Percentiles rank a stretch among this genome's conserved stretches.
Evolutionary conservation across 1,140 invertebrate species (phyloP).

Genomic region (Atopsyche davidsoni): DNA sequence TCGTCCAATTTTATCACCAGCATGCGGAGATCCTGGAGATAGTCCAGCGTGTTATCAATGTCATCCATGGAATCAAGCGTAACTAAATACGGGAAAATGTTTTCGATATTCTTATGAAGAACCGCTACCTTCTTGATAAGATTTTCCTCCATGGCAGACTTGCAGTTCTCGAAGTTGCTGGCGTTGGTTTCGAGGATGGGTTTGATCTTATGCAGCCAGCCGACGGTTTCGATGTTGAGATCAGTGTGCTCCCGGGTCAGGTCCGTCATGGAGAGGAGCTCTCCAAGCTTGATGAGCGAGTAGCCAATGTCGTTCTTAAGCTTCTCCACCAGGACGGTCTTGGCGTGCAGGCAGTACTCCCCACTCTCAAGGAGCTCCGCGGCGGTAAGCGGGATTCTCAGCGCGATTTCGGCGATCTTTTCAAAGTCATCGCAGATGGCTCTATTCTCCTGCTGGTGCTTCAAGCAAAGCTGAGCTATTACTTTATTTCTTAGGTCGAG

Average conservation of each 20-base stretch:
- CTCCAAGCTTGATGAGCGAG: conserved; percentile 56
- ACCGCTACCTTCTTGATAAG: conserved; percentile 60
- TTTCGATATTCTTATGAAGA: conserved; percentile 62
- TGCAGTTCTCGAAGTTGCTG: conserved; percentile 68
- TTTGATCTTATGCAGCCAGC: conserved; percentile 66
- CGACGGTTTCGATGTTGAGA: conserved; percentile 60
- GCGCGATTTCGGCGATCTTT: conserved; percentile 50
- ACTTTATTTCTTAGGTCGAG: conserved; percentile 44
- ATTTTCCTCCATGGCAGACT: conserved; percentile 74
- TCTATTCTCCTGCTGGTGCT: conserved; percentile 51
- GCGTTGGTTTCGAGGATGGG: conserved; percentile 66
- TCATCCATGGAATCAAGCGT: conserved; percentile 67
- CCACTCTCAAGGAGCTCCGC: conserved; percentile 66
- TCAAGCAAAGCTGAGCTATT: conserved; percentile 43
- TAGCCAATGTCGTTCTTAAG: conserved; percentile 57
- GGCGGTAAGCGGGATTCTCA: conserved; percentile 61
- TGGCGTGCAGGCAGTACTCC: conserved; percentile 58
- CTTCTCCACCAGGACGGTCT: conserved; percentile 54
- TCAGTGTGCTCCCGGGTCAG: conserved; percentile 61
- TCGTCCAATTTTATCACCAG: conserved; percentile 68
- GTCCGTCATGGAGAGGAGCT: conserved; percentile 62
- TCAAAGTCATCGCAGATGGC: conserved; percentile 60
- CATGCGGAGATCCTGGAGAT: conserved; percentile 63
- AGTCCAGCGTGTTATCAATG: conserved; percentile 55
- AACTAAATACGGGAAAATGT: conserved; percentile 61